Conservation (phyloP, 2,888 invertebrate species). For the Oscheius sp. region DNA sequence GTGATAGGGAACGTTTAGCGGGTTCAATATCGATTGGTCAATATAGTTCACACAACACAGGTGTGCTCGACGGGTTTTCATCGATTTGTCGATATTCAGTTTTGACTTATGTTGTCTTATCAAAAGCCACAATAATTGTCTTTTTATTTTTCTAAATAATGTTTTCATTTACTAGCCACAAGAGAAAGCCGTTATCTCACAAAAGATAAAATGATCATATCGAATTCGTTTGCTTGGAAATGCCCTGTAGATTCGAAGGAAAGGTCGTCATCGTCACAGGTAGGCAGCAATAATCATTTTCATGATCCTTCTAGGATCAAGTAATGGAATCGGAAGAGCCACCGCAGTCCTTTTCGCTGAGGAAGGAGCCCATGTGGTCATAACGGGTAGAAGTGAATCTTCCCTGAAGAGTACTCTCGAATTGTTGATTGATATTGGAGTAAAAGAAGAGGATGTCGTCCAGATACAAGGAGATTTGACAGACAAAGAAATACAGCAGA, state of each 20-base stretch:
- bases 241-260: constrained; percentile 21
- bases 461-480: constrained; percentile 32
- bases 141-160: no score
- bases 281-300: neutral
- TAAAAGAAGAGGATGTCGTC: constrained; percentile 24
- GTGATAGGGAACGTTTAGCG: no score
- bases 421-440: neutral
- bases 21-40: no score
- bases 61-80: no score
- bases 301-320: constrained; percentile 34
- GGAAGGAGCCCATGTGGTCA: constrained; percentile 46
- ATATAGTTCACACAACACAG: no score
- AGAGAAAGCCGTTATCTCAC: neutral
- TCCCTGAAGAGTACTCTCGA: constrained; percentile 33
- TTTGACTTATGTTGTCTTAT: no score
- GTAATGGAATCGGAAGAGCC: constrained; percentile 44
- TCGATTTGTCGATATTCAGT: neutral
- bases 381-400: constrained; percentile 39
- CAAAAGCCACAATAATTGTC: no score
- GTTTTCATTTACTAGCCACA: neutral
- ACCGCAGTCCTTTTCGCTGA: constrained; percentile 37
- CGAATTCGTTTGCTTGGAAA: neutral
- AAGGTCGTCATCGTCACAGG: constrained; percentile 28
- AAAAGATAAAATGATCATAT: neutral
- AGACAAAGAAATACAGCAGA: constrained; percentile 29